phyloP scores from a whole-genome alignment of 2,113 vertebrate species.

The Ptyas mucosa region DNA sequence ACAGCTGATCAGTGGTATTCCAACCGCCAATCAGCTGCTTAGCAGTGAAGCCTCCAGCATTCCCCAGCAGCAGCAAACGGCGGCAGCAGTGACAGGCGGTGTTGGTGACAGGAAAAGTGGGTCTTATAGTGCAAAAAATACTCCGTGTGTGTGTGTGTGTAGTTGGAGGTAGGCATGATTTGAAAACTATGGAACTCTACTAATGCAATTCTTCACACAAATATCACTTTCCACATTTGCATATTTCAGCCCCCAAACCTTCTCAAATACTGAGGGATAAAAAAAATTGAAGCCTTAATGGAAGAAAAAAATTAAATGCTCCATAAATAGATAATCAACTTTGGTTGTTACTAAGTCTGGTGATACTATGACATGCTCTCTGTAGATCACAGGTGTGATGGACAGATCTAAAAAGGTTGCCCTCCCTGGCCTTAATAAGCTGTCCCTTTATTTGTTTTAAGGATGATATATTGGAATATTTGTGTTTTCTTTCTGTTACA shows the following conservation, averaged over 20 bases:
- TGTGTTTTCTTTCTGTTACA: not conserved
- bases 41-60: no score
- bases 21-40: no score
- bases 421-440: not conserved
- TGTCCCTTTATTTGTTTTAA: not conserved
- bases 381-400: not conserved
- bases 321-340: not conserved
- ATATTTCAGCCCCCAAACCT: not conserved
- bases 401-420: not conserved
- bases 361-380: not conserved
- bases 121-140: no score
- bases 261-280: not conserved
- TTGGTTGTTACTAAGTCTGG: not conserved
- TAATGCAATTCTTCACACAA: not conserved
- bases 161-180: not conserved
- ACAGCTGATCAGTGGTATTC: no score
- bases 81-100: no score
- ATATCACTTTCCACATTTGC: not conserved
- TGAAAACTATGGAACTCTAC: not conserved
- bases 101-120: no score
- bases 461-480: not conserved
- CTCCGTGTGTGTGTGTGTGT: not conserved
- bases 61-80: no score
- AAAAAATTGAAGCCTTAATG: not conserved
- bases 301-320: not conserved